Percentiles rank a stretch among this genome's conserved stretches.
phyloP scores from a whole-genome alignment of 2,113 vertebrate species.

The Narcine bancroftii region DNA sequence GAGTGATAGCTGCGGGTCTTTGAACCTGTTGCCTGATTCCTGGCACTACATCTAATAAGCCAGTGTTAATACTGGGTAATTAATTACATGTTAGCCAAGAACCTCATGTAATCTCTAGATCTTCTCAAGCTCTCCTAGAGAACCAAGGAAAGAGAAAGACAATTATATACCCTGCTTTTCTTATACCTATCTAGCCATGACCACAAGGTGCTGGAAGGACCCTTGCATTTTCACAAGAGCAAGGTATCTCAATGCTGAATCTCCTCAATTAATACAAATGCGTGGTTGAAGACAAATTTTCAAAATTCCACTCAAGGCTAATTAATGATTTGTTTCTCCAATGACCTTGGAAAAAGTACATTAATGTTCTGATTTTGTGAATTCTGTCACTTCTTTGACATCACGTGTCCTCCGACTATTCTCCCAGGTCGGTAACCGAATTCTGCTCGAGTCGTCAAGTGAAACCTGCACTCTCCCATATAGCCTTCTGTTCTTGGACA shows the following conservation, averaged over 20 bases:
- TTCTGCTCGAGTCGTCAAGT: neutral
- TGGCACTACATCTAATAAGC: neutral
- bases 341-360: neutral
- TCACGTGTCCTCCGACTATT: neutral
- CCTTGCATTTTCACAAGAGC: neutral
- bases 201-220: neutral
- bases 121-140: neutral
- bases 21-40: neutral
- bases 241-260: neutral
- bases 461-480: neutral
- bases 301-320: neutral
- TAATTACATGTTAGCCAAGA: neutral
- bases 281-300: neutral
- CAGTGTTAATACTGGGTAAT: neutral
- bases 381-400: neutral
- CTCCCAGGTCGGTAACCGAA: neutral
- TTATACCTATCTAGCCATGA: too few species aligned
- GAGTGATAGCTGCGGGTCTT: neutral
- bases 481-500: neutral
- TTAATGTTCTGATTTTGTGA: neutral
- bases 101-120: neutral
- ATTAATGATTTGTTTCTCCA: neutral
- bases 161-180: too few species aligned
- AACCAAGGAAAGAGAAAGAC: neutral
- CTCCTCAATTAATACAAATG: neutral